These are phyloP conservation scores for Erethizon dorsatum DNA, from an alignment of 2,797 vertebrate species.

Conservation along the genomic window DNA sequence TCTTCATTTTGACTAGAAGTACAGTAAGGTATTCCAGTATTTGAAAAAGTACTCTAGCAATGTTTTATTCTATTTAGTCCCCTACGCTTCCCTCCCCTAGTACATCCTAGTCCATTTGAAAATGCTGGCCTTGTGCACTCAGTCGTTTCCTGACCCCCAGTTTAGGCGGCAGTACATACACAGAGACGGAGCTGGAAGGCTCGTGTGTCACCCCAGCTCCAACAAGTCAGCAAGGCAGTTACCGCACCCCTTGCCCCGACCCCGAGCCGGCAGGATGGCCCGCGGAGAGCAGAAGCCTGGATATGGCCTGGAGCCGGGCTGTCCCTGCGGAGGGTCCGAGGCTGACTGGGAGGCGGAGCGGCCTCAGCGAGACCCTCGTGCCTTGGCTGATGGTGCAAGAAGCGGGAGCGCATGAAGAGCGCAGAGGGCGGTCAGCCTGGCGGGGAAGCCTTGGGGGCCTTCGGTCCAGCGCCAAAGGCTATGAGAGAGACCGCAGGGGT, in stretches of 20 bases:
- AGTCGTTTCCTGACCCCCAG: conserved; percentile 1
- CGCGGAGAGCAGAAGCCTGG: background rate
- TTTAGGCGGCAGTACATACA: background rate
- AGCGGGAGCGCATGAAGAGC: background rate
- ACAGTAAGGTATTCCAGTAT: background rate
- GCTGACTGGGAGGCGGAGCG: background rate
- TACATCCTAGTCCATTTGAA: background rate
- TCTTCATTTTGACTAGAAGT: background rate
- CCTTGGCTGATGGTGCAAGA: background rate
- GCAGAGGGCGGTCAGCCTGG: too few relatives aligned
- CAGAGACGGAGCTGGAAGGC: background rate
- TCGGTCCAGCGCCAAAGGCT: background rate
- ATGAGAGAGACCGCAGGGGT: background rate
- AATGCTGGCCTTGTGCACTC: background rate
- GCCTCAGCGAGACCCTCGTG: background rate
- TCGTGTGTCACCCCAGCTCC: background rate
- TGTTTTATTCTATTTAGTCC: background rate
- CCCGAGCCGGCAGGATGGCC: background rate
- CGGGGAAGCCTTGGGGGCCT: background rate
- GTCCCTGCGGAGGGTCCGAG: background rate
- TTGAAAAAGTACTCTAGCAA: background rate
- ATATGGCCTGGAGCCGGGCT: background rate
- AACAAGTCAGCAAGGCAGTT: too few relatives aligned
- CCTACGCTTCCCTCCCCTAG: background rate
- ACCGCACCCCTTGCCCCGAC: background rate